Evolutionary conservation across 2,113 vertebrate species (phyloP), one percentile per base, ranked within the genome.

Genomic region (Corythoichthys intestinalis): DNA sequence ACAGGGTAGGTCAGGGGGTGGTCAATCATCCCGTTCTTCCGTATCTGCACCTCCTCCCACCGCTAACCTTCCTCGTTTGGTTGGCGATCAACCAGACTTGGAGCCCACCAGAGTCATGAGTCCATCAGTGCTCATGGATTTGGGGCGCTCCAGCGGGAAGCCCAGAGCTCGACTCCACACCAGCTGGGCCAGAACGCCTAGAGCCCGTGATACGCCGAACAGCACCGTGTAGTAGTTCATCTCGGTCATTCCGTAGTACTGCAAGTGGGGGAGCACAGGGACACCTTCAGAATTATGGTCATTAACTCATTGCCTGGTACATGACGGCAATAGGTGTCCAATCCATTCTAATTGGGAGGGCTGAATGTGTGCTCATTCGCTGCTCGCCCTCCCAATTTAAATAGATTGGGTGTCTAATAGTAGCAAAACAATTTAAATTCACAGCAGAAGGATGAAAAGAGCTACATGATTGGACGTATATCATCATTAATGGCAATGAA

Each of bases 191-290:
- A 98, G 89, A 2, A 98, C 94, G 0, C 96, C 96, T 41, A 98
- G 91, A 0, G 96, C 96, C 4, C 96, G 92, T 4, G 96, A 98
- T 38, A 98, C 96, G 0, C 96, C 96, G 0, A 98, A 98, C 47
- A 98, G 93, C 82, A 98, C 96, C 0, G 96, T 98, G 92, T 98
- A 98, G 90, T 96, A 98, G 73, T 98, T 98, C 96, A 98, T 98
- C 89, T 98, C 96, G 10, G 92, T 95, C 95, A 98, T 96, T 37
- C 94, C 94, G 0, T 98, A 98, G 83, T 97, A 96, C 96, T 98
- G 92, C 1, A 41, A 72, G 54, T 10, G 61, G 53, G 11, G 41
- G 6, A 28, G 9, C 39, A 9, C 60, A 63, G 9, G 9, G 54
- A 9, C 8, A 6, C 15, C 6, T 10, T 57, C 34, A 57, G 28